These are phyloP conservation scores for Archips xylosteana DNA, from an alignment of 2,888 invertebrate species.

Conservation along the genomic window DNA sequence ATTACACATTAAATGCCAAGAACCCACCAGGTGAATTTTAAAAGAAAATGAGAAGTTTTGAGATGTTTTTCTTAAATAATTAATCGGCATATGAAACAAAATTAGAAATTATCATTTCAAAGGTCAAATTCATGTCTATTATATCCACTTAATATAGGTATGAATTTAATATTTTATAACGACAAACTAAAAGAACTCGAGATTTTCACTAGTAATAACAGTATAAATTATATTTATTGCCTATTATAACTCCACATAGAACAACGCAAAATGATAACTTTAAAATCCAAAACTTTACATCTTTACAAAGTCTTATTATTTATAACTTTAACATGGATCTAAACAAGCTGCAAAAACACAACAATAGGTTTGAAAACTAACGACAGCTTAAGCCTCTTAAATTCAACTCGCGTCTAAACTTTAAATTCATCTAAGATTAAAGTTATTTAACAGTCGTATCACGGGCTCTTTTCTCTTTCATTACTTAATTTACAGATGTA, in stretches of 20 bases:
- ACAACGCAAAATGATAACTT: not conserved
- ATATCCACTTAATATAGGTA: too few species aligned
- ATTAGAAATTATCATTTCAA: too few species aligned
- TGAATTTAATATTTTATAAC: too few species aligned
- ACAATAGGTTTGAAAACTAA: constrained; percentile 21
- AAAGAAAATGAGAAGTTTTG: too few species aligned
- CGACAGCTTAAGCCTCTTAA: constrained; percentile 11
- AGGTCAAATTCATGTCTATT: too few species aligned
- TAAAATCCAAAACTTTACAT: not conserved
- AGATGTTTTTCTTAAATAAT: too few species aligned
- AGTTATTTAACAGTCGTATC: constrained; percentile 47
- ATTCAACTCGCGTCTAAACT: constrained; percentile 39
- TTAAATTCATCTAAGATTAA: constrained; percentile 43
- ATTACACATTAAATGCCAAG: too few species aligned
- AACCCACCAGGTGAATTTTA: too few species aligned
- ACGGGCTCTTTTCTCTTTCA: constrained; percentile 54
- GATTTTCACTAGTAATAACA: not conserved
- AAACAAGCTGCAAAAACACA: not conserved
- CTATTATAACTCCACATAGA: not conserved
- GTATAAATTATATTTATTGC: not conserved
- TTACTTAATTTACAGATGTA: constrained; percentile 58
- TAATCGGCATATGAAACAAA: too few species aligned
- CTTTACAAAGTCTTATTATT: not conserved
- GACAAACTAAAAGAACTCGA: too few species aligned
- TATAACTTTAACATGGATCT: not conserved